Evolutionary conservation across 2,797 vertebrate species (phyloP), one percentile per base, ranked within the genome.

Genomic region (Chaunax sp.): DNA sequence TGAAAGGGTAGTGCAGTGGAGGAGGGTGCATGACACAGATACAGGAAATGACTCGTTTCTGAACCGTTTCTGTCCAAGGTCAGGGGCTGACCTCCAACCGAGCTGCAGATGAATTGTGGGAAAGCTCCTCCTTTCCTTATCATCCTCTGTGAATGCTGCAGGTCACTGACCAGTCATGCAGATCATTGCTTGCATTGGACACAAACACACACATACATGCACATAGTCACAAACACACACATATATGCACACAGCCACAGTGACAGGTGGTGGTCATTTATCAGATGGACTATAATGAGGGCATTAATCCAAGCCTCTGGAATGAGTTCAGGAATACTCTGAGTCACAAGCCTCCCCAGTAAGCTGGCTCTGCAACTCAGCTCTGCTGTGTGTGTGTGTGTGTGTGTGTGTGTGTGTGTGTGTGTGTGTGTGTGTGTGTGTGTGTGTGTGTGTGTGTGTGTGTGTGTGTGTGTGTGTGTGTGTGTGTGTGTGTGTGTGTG

Each of bases 271-370:
- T 78, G 75, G 77, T 78, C 69, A 82, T 87, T 84, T 75, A 78
- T 81, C 76, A 86, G 71, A 67, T 46, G 33, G 68, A 56, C 80
- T 72, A 64, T 89, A 90, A 90, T 86, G 66, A 89, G 75, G 69
- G 61, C 83, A 85, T 86, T 89, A 82, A 90, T 89, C 78, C 70
- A 79, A 70, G 78, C 63, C 74, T 56, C 30, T 72, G 65, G 76
- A 82, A 83, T 70, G 63, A 78, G 87, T 71, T 83, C 84, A 85
- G 72, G 83, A 77, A 75, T 69, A 70, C 58, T 41, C 78, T 70
- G 76, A 86, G 77, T 83, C 81, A 81, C 76, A 62, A 69, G 56
- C 55, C n/a, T 19, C 53, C 58, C 65, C 35, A 43, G 63, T 15
- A 23, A 33, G 28, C 49, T 37, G 25, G 35, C 56, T 46, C 44